A percentile compares a stretch with the other conserved stretches of the same genome.
These are phyloP conservation scores for Ophioninae sp. DNA, from an alignment of 2,888 invertebrate species.

Conservation along the genomic window DNA sequence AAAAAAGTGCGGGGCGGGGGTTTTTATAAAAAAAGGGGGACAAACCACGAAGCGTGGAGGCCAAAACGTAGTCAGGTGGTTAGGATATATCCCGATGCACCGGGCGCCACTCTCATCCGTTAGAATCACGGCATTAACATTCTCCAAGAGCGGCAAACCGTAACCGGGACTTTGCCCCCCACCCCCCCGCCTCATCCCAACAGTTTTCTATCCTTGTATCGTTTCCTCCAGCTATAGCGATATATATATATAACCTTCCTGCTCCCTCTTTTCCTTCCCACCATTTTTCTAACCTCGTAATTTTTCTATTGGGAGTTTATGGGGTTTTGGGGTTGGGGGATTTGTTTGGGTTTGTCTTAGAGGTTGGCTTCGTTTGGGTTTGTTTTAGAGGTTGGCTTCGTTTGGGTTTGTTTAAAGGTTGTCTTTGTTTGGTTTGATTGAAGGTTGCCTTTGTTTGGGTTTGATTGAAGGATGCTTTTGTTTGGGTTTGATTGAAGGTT, in stretches of 20 bases:
- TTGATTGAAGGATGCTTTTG: too few species aligned
- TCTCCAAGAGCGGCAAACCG: conserved; percentile 65
- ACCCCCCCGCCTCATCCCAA: conserved; percentile 25
- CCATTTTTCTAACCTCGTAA: too few species aligned
- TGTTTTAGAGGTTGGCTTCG: too few species aligned
- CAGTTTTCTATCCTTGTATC: conserved; percentile 39
- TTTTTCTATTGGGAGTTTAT: too few species aligned
- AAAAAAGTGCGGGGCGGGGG: too few species aligned
- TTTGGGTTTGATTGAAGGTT: too few species aligned
- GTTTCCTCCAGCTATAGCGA: conserved; percentile 34
- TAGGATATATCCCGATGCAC: conserved; percentile 53
- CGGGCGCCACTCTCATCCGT: conserved; percentile 65
- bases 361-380: too few species aligned
- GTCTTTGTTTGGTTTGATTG: too few species aligned
- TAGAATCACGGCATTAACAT: conserved; percentile 65
- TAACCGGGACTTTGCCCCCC: conserved; percentile 62
- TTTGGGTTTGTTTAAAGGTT: too few species aligned
- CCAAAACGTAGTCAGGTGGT: conserved; percentile 60
- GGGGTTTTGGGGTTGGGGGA: too few species aligned
- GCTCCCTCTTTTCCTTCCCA: conserved; percentile 46
- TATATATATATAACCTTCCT: conserved; percentile 33
- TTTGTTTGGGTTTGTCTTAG: too few species aligned
- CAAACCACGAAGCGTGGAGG: conserved; percentile 51
- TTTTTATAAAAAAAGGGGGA: conserved; percentile 43
- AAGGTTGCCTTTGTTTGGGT: too few species aligned